Evolutionary conservation across 2,888 invertebrate species (phyloP), one percentile per base, ranked within the genome.

Genomic region (Drosophila maculinotata): DNA sequence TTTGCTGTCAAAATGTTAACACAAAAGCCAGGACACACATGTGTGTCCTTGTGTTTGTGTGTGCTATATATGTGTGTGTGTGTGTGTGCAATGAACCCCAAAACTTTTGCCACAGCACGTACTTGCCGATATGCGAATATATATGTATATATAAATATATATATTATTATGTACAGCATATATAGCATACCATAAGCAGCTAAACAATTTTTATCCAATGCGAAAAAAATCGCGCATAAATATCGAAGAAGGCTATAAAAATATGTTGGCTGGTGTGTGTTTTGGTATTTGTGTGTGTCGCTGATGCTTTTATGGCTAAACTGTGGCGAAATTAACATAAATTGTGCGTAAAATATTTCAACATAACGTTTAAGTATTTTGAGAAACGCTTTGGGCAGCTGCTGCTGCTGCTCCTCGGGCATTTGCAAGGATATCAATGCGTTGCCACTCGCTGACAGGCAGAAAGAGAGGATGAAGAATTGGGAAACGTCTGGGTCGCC

Each of bases 171-270:
- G 20, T 31, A n/a, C n/a, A n/a, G n/a, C n/a, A 20, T 45, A 56
- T 41, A 58, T 54, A 35, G 45, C 54, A 39, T 36, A 26, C 52
- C 44, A 70, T 66, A 60, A 49, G 52, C 52, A 53, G 75, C 76
- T 65, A 81, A 81, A 79, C 79, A 73, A 84, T 81, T 78, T 68
- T 60, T 51, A 69, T 45, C 63, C 66, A 84, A 74, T 84, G 81
- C 62, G 74, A 66, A 79, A 81, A 76, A 60, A 81, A 84, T 78
- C 81, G 73, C 65, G 76, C 70, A 81, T 78, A 81, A 83, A 78
- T 78, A 73, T 76, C 78, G 44, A 57, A 39, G 41, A 57, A 47
- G 33, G 51, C 69, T 42, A 83, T 80, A 72, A 83, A 83, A 80
- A 79, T 77, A 83, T 83, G 77, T 54, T 69, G 45, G 52, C 41